Base-by-base conservation (phyloP, 2,888 invertebrate genomes). In the Gibbula magus region DNA sequence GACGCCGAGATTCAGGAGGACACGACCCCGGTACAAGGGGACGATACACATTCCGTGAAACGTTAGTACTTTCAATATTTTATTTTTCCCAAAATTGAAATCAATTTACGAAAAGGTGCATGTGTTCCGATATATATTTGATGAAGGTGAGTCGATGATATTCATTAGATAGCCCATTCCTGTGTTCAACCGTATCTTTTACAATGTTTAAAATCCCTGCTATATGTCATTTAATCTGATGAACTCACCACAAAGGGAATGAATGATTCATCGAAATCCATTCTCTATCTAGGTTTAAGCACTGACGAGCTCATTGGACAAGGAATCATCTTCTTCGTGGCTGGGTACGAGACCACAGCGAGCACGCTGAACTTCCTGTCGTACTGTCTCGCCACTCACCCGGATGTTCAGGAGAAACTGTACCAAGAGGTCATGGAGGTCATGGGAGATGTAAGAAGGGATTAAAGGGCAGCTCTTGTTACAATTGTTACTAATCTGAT, bases 271-370 rank as follows among this genome's bases (percentile, higher is more conserved):
- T n/a, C n/a, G n/a, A n/a, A 35, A 8, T 35, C 3, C 35, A 35
- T 35, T 35, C 35, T 77, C 25, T 56, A 82, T 82, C 61, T 81
- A 88, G 88, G 70, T 22, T 67, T 88, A 61, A 85, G 83, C 16
- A 81, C 77, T n/a, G 83, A 86, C 22, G 87, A 88, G 75, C 79
- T 88, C 3, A 83, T 82, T 25, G 86, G 79, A 0, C 86, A 87
- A 70, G 81, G 83, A 2, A 83, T 88, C 66, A 61, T 86, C 3
- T 87, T 89, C 70, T 88, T 87, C 75, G 39, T 86, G 18, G 89
- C 88, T 76, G 89, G 88, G 0, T 87, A 84, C 73, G 88, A 88
- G 77, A 88, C 88, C 0, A 88, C 87, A 13, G 85, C 87, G 4
- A 84, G 82, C 25, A 67, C 85, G 13, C 66, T 89, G 32, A 80